A percentile compares a stretch with the other conserved stretches of the same genome.
phyloP scores from a whole-genome alignment of 2,888 invertebrate genomes.

The Pristionchus entomophagus region DNA sequence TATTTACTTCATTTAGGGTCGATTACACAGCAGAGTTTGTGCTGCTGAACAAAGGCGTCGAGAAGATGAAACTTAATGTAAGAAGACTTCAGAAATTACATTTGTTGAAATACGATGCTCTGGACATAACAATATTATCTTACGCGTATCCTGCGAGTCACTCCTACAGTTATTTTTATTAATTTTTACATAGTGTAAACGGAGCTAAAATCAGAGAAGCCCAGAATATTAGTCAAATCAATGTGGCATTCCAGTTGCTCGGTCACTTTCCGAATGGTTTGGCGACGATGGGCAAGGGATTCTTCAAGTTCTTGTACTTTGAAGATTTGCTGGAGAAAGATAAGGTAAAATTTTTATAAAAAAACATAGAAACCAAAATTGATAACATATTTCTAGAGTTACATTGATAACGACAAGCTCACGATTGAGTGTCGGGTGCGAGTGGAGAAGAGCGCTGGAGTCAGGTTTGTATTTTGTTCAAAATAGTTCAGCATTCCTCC shows the following conservation, averaged over 20 bases:
- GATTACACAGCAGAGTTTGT: too few relatives aligned
- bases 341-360: background rate
- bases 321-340: background rate
- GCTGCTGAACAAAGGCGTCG: background rate
- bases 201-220: too few relatives aligned
- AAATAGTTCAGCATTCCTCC: too few relatives aligned
- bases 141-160: too few relatives aligned
- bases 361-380: background rate
- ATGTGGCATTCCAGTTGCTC: too few relatives aligned
- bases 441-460: background rate
- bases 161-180: too few relatives aligned
- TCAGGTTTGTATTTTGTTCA: background rate
- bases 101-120: too few relatives aligned
- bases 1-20: too few relatives aligned
- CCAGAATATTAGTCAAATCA: too few relatives aligned
- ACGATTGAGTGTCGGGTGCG: background rate
- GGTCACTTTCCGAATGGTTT: too few relatives aligned
- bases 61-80: background rate
- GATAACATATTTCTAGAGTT: background rate
- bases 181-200: too few relatives aligned
- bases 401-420: background rate
- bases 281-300: background rate
- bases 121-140: too few relatives aligned
- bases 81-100: background rate
- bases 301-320: background rate